Percentiles rank a stretch among this genome's conserved stretches.
phyloP scores from a whole-genome alignment of 2,888 invertebrate species.

The Seira musarum region DNA sequence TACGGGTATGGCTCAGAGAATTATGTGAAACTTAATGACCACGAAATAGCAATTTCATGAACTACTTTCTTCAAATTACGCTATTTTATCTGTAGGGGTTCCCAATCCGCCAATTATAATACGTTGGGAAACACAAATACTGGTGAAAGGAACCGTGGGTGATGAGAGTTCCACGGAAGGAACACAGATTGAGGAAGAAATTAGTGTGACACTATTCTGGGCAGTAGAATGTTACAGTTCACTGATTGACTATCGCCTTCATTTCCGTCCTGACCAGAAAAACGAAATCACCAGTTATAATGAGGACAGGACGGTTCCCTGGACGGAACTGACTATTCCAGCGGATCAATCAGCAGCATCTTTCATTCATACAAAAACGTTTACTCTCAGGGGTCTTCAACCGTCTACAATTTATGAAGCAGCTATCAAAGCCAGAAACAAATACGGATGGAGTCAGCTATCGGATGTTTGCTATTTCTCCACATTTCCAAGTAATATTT shows the following conservation, averaged over 20 bases:
- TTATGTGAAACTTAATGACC: background rate
- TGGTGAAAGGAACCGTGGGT: slow-evolving; percentile 40
- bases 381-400: slow-evolving; percentile 82
- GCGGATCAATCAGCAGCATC: slow-evolving; percentile 78
- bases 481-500: slow-evolving; percentile 73
- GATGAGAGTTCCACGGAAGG: slow-evolving; percentile 28
- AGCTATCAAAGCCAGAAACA: slow-evolving; percentile 84
- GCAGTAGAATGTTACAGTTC: slow-evolving; percentile 88
- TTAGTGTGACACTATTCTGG: slow-evolving; percentile 82
- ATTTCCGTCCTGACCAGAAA: slow-evolving; percentile 70
- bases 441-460: slow-evolving; percentile 88
- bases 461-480: slow-evolving; percentile 84
- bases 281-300: slow-evolving; percentile 51
- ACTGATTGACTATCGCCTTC: slow-evolving; percentile 80
- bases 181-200: slow-evolving; percentile 43
- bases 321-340: slow-evolving; percentile 82
- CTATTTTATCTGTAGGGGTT: slow-evolving; percentile 74
- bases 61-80: too few relatives aligned
- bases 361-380: slow-evolving; percentile 81
- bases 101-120: slow-evolving; percentile 82
- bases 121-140: slow-evolving; percentile 64
- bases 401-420: slow-evolving; percentile 85
- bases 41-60: background rate
- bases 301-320: slow-evolving; percentile 72
- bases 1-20: slow-evolving; percentile 75